Conservation (phyloP, 2,113 vertebrate species). For the Pedetes capensis region DNA sequence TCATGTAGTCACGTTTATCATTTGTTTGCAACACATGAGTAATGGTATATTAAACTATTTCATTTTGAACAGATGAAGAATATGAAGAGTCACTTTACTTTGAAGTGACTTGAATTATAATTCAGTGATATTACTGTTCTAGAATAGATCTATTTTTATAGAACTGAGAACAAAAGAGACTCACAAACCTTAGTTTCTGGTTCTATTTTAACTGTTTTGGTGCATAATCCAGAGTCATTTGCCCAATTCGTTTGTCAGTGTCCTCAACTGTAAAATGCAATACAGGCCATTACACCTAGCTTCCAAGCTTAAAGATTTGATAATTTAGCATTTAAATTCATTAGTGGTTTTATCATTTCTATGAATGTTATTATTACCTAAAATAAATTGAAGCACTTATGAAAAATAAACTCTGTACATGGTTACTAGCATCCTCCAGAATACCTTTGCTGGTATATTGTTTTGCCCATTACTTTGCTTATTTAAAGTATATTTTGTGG, state of each 20-base stretch:
- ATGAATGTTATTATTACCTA: neutral
- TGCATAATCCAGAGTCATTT: slow-evolving; percentile 47
- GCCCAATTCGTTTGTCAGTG: slow-evolving; percentile 22
- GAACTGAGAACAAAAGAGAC: slow-evolving; percentile 48
- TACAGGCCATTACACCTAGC: neutral
- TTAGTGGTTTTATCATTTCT: neutral
- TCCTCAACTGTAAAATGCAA: slow-evolving; percentile 35
- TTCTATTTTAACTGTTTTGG: slow-evolving; percentile 47
- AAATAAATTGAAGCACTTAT: neutral
- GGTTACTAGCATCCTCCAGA: slow-evolving; percentile 14
- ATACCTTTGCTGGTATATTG: neutral
- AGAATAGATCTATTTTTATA: slow-evolving; percentile 60
- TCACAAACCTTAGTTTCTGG: slow-evolving; percentile 43
- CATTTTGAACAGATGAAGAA: slow-evolving; percentile 17
- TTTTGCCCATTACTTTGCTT: neutral
- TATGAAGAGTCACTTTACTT: slow-evolving; percentile 50
- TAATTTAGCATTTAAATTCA: slow-evolving; percentile 50
- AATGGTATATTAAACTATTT: slow-evolving; percentile 15
- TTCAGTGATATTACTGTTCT: slow-evolving; percentile 44
- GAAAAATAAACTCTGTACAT: slow-evolving; percentile 36
- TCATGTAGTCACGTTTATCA: slow-evolving; percentile 13
- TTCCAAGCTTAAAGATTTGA: slow-evolving; percentile 31
- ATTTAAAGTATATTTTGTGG: slow-evolving; percentile 3
- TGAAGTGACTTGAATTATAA: slow-evolving; percentile 64
- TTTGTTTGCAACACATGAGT: slow-evolving; percentile 13